Percentiles rank a stretch among this genome's conserved stretches.
phyloP scores from a whole-genome alignment of 2,113 vertebrate species.

The Laterallus jamaicensis region DNA sequence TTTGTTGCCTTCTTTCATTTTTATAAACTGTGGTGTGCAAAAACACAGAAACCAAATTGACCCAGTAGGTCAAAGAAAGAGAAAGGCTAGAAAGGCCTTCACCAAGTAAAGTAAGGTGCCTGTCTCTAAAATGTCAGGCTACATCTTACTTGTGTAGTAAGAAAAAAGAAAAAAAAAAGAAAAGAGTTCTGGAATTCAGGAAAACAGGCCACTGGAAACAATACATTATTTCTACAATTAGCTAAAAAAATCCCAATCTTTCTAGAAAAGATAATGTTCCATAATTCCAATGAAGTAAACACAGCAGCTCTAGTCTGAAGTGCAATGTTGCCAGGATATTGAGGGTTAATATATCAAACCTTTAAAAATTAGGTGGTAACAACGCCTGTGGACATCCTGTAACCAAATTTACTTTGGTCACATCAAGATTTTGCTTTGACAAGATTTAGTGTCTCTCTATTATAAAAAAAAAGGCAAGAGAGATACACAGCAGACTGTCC shows the following conservation, averaged over 20 bases:
- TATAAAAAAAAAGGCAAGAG: neutral
- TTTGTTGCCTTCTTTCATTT: neutral
- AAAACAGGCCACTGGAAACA: neutral
- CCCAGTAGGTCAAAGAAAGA: neutral
- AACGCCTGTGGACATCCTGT: neutral
- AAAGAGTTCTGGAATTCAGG: neutral
- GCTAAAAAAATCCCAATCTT: neutral
- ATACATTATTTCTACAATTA: neutral
- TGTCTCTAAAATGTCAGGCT: neutral
- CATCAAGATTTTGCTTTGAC: neutral
- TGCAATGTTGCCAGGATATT: neutral
- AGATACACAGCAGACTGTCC: neutral
- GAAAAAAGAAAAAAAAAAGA: neutral
- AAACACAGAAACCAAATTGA: neutral
- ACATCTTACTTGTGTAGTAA: fast-evolving
- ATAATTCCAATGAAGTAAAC: neutral
- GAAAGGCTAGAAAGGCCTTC: neutral
- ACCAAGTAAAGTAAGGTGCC: neutral
- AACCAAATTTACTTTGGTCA: neutral
- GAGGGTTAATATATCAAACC: neutral
- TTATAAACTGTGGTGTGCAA: neutral
- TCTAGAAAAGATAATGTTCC: neutral
- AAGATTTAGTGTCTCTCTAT: neutral
- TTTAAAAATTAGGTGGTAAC: neutral
- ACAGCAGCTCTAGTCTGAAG: neutral